phyloP scores from a whole-genome alignment of 2,113 vertebrate genomes.

The Cervus canadensis region DNA sequence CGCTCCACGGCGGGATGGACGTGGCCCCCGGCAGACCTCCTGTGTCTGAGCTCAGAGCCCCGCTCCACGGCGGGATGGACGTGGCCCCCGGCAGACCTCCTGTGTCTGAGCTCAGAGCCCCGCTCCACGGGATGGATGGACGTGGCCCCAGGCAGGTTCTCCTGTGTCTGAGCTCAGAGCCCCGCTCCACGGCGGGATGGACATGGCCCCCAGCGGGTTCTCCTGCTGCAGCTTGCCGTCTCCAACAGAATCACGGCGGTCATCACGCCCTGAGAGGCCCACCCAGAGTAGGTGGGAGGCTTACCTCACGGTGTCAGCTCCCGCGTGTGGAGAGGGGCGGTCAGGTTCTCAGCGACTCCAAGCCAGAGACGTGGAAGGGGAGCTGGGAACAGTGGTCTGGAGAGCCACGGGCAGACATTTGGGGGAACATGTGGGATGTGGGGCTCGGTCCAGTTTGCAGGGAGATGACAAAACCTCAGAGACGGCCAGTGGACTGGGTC shows the following conservation, averaged over 20 bases:
- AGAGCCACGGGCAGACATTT: background rate
- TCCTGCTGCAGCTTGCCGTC: accelerated
- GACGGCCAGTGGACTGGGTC: background rate
- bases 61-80: background rate
- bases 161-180: too few relatives aligned
- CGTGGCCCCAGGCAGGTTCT: accelerated
- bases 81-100: background rate
- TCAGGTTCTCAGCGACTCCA: background rate
- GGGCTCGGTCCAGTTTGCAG: background rate
- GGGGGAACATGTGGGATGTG: too few relatives aligned
- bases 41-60: background rate
- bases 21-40: background rate
- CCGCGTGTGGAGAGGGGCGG: background rate
- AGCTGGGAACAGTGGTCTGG: too few relatives aligned
- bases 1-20: too few relatives aligned
- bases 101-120: background rate
- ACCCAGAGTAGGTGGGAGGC: background rate
- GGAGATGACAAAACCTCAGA: background rate
- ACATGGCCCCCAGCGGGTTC: background rate
- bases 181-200: too few relatives aligned
- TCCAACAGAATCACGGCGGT: background rate
- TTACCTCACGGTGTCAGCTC: background rate
- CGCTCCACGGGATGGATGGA: too few relatives aligned
- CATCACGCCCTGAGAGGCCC: accelerated
- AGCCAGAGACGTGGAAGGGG: background rate